Percentiles rank a stretch among this genome's conserved stretches.
Conservation (phyloP, 2,888 invertebrate genomes). For the Bembecia ichneumoniformis region DNA sequence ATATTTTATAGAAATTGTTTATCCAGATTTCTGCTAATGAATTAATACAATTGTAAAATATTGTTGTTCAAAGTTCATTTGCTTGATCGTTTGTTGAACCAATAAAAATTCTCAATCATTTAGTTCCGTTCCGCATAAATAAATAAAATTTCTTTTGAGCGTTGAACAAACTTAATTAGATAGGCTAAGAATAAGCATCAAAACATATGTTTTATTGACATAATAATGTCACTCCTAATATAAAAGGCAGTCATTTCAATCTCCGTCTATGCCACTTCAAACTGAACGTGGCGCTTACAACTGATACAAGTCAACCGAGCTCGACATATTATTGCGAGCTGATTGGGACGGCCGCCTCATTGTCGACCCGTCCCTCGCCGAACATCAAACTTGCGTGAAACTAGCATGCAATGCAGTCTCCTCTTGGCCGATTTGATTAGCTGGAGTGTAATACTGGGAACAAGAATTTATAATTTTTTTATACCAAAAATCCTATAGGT, state of each 20-base stretch:
- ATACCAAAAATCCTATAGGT: too few relatives aligned
- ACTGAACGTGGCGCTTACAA: slow-evolving; percentile 27
- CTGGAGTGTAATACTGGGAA: slow-evolving; percentile 83
- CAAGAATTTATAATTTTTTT: too few relatives aligned
- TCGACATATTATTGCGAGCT: slow-evolving; percentile 24
- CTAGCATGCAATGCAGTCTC: slow-evolving; percentile 83
- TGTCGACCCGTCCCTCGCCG: slow-evolving; percentile 43
- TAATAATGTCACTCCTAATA: neutral
- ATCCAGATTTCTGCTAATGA: too few relatives aligned
- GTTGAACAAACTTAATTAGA: too few relatives aligned
- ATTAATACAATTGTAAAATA: too few relatives aligned
- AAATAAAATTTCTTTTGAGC: too few relatives aligned
- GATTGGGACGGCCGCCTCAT: slow-evolving; percentile 44
- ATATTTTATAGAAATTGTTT: neutral
- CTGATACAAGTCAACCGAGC: slow-evolving; percentile 46
- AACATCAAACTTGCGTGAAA: slow-evolving; percentile 86
- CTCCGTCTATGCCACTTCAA: neutral
- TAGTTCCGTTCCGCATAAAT: too few relatives aligned
- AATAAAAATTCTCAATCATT: too few relatives aligned
- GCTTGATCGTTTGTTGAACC: too few relatives aligned
- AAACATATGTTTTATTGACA: too few relatives aligned
- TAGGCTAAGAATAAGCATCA: too few relatives aligned
- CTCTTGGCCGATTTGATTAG: slow-evolving; percentile 78
- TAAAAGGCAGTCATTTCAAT: neutral
- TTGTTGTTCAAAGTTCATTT: too few relatives aligned